phyloP scores from a whole-genome alignment of 2,888 invertebrate genomes.

The Spialia ferax region DNA sequence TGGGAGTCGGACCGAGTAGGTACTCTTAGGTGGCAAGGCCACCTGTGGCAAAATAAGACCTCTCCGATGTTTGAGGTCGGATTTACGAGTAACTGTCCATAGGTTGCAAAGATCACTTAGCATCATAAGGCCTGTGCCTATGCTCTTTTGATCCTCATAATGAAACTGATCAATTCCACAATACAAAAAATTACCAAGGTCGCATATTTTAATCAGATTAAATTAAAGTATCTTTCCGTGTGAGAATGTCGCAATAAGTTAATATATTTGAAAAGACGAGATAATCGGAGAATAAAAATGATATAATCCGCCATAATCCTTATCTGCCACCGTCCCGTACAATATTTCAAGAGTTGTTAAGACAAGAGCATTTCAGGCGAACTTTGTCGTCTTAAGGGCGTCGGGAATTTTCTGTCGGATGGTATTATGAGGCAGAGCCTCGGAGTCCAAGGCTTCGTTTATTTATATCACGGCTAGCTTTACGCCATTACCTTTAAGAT shows the following conservation, averaged over 20 bases:
- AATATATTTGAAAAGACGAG: slow-evolving; percentile 1
- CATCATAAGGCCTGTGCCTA: too few relatives aligned
- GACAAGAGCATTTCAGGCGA: slow-evolving; percentile 30
- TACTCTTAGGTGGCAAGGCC: too few relatives aligned
- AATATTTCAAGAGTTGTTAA: slow-evolving; percentile 39
- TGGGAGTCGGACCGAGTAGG: too few relatives aligned
- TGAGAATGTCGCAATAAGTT: background rate
- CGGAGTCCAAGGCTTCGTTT: background rate
- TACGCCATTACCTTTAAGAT: background rate
- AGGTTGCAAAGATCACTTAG: too few relatives aligned
- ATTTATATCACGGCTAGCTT: background rate
- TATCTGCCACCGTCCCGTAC: slow-evolving; percentile 14
- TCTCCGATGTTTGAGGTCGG: too few relatives aligned
- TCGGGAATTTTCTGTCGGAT: background rate
- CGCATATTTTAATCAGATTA: too few relatives aligned
- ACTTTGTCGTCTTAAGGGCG: slow-evolving; percentile 31
- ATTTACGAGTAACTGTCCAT: too few relatives aligned
- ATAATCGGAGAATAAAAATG: slow-evolving; percentile 30
- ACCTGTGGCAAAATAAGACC: too few relatives aligned
- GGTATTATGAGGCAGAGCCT: slow-evolving; percentile 4
- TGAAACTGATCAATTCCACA: too few relatives aligned
- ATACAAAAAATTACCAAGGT: too few relatives aligned
- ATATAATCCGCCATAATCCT: slow-evolving; percentile 33
- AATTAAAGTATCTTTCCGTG: slow-evolving; percentile 10
- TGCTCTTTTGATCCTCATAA: too few relatives aligned